Base-by-base conservation (phyloP, 2,797 vertebrate genomes). In the Enteromius argenteus region DNA sequence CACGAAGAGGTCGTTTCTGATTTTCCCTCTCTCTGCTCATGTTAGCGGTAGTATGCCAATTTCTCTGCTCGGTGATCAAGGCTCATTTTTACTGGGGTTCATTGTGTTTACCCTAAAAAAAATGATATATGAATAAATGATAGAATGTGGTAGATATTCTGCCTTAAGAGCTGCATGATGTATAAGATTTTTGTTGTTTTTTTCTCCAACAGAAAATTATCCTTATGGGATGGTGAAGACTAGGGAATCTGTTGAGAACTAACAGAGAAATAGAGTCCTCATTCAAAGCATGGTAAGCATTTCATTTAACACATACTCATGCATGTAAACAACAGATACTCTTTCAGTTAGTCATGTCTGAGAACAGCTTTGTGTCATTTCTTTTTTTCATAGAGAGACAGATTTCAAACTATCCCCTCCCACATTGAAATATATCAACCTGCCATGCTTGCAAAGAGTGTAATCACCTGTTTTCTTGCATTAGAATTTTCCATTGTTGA, bases 221-320 rank as follows among this genome's bases (percentile, higher is more conserved):
- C 93, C 93, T 92, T 92, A 93, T 92, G 94, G 94, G 90, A 95
- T 96, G 95, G 92, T 92, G 90, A 92, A 92, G 89, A 92, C 92
- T 91, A 92, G 91, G 91, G 91, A 87, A 92, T 90, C 90, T 92
- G 91, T 89, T 92, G 92, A 93, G 91, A 94, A 93, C 89, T 95
- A 93, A 95, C 81, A 62, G 92, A 93, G 92, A 88, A 93, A 90
- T 88, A 89, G 90, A 92, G 88, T 94, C 91, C 91, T 94, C 91
- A 91, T 91, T 92, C 91, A 90, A 91, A 95, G 92, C 93, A 96
- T 96, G 95, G 95, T 93, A 93, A 93, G 94, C 17, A 53, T 42
- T 73, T 46, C 1, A 42, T 39, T 30, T 21, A 37, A 51, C 49
- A 30, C 53, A 60, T 68, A 35, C n/a, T 74, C 3, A 84, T 83